Percentiles rank a stretch among this genome's conserved stretches.
phyloP scores from a whole-genome alignment of 2,113 vertebrate genomes.

The Macrotis lagotis region DNA sequence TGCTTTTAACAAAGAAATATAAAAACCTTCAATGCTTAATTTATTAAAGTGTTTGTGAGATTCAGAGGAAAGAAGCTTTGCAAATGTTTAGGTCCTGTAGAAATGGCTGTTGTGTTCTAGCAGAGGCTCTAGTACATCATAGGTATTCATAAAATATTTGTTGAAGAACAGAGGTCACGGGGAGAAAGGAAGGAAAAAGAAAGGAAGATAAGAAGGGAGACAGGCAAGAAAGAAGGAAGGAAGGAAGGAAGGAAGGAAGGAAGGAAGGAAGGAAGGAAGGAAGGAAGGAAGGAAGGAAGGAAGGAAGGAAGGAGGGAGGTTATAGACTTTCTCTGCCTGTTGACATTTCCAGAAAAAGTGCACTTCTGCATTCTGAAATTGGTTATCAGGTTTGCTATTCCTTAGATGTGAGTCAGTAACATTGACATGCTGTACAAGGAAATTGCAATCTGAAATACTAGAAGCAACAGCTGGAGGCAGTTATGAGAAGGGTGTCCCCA shows the following conservation, averaged over 20 bases:
- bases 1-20: not conserved
- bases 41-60: not conserved
- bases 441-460: slow-evolving; percentile 76
- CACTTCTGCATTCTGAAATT: slow-evolving; percentile 55
- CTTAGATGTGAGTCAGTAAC: slow-evolving; percentile 64
- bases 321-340: not conserved
- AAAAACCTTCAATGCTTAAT: not conserved
- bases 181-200: too few species aligned
- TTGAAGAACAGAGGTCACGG: not conserved
- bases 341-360: not conserved
- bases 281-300: too few species aligned
- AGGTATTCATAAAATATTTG: not conserved
- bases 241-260: not conserved
- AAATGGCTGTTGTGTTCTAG: not conserved
- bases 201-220: not conserved
- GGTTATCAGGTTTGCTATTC: slow-evolving; percentile 75
- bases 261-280: too few species aligned
- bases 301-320: not conserved
- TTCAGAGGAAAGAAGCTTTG: not conserved
- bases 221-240: not conserved
- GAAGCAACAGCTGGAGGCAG: slow-evolving; percentile 80
- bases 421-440: slow-evolving; percentile 73
- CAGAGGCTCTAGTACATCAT: not conserved
- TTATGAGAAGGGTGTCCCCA: slow-evolving; percentile 67
- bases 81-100: not conserved